These are phyloP conservation scores for Sarcophaga caerulescens DNA, from an alignment of 2,888 invertebrate genomes.

Conservation along the genomic window DNA sequence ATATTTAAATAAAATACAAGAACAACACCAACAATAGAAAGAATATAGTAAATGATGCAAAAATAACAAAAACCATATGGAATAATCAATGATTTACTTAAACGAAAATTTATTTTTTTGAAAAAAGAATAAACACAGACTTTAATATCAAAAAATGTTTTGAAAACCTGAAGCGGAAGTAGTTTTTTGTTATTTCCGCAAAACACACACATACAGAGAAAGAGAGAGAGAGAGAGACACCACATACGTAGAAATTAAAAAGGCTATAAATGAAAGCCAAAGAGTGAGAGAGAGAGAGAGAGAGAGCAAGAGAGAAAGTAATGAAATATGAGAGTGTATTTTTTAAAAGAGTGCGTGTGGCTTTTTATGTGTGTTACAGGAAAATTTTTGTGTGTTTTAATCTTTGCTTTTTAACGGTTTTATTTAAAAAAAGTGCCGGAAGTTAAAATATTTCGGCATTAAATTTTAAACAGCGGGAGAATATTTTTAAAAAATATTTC, in stretches of 20 bases:
- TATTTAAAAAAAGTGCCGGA: too few relatives aligned
- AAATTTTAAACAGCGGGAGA: too few relatives aligned
- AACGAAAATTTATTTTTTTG: slow-evolving; percentile 1
- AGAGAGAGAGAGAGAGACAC: neutral
- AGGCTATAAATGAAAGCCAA: neutral
- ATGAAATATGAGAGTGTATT: neutral
- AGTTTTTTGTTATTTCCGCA: slow-evolving; percentile 64
- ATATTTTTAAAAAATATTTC: neutral
- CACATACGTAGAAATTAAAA: neutral
- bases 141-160: slow-evolving; percentile 31
- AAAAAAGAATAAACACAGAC: too few relatives aligned
- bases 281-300: too few relatives aligned
- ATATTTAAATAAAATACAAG: slow-evolving; percentile 42
- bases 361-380: neutral
- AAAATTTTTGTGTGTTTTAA: too few relatives aligned
- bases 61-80: slow-evolving; percentile 17
- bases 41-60: slow-evolving; percentile 26
- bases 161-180: slow-evolving; percentile 63
- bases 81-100: slow-evolving; percentile 54
- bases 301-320: neutral
- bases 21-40: slow-evolving; percentile 12
- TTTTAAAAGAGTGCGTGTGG: neutral
- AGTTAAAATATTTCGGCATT: too few relatives aligned
- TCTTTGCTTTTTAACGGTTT: too few relatives aligned
- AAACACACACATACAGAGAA: neutral